Percentiles rank a stretch among this genome's conserved stretches.
These are phyloP conservation scores for Scaptodrosophila lebanonensis DNA, from an alignment of 1,140 invertebrate genomes.

Conservation along the genomic window DNA sequence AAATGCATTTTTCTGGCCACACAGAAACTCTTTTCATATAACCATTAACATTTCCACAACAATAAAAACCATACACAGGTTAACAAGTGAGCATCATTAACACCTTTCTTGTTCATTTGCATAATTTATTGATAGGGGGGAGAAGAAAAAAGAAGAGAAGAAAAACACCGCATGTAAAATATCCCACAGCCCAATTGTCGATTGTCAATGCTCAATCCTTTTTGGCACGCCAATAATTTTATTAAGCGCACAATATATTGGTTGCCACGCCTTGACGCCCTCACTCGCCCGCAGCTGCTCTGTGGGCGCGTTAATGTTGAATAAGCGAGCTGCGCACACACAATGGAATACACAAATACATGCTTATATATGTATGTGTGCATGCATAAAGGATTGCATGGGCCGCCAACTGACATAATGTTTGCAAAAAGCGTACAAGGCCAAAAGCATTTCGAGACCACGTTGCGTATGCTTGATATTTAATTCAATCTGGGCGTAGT, in stretches of 20 bases:
- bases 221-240: constrained; percentile 54
- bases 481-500: constrained; percentile 66
- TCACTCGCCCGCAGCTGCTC: constrained; percentile 18
- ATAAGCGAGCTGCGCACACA: constrained; percentile 31
- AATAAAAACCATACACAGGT: no score
- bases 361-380: constrained; percentile 14
- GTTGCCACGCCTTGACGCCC: constrained; percentile 11
- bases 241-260: constrained; percentile 50
- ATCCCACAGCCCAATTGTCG: no score
- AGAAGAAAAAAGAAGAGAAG: no score
- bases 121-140: no score
- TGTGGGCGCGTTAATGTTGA: constrained; percentile 44
- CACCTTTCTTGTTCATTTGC: no score
- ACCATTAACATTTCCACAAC: no score
- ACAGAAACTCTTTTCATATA: no score
- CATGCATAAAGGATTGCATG: not conserved
- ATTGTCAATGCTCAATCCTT: constrained; percentile 20
- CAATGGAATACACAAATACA: constrained; percentile 5
- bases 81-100: no score
- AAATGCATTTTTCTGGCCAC: no score
- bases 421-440: constrained; percentile 16
- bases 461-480: constrained; percentile 64
- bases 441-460: constrained; percentile 37
- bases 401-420: constrained; percentile 15
- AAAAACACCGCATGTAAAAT: no score